Evolutionary conservation across 1,140 invertebrate species (phyloP).

Genomic region (Microplitis demolitor): DNA sequence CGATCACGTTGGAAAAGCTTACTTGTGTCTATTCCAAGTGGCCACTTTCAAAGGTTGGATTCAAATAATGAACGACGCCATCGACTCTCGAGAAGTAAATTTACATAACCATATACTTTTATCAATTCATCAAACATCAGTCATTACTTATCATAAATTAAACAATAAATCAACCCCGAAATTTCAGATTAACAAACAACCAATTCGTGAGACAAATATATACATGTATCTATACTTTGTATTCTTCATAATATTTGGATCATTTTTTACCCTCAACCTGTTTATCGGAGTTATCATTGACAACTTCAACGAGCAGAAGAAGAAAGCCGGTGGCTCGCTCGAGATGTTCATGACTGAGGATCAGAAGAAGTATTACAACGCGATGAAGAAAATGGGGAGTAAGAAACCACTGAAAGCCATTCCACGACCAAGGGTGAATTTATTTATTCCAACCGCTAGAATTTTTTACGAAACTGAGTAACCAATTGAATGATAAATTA

Average conservation of each 20-base stretch:
- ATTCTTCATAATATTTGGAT: slow-evolving; percentile 96
- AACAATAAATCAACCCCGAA: not conserved
- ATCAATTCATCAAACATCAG: not conserved
- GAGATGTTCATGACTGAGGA: slow-evolving; percentile 99
- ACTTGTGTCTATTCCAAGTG: slow-evolving; percentile 97
- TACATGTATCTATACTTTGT: slow-evolving; percentile 99
- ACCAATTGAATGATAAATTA: not conserved
- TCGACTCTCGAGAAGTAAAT: slow-evolving; percentile 89
- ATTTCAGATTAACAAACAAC: slow-evolving; percentile 84
- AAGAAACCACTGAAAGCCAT: slow-evolving; percentile 98
- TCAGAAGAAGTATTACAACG: slow-evolving; percentile 99
- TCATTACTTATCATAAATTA: not conserved
- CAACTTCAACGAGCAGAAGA: slow-evolving; percentile 99
- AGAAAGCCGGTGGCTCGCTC: slow-evolving; percentile 96
- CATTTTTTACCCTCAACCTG: slow-evolving; percentile 96
- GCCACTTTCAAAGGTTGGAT: slow-evolving; percentile 96
- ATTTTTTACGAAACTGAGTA: no score
- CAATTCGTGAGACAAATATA: slow-evolving; percentile 90
- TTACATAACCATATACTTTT: not conserved
- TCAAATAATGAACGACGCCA: slow-evolving; percentile 97
- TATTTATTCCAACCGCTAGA: not conserved
- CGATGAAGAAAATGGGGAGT: slow-evolving; percentile 99
- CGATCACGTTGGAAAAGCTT: slow-evolving; percentile 96
- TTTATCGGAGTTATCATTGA: slow-evolving; percentile 99
- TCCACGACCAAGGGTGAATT: slow-evolving; percentile 88